Base-by-base conservation (phyloP, 2,113 vertebrate species). In the Leptocoma aspasia region DNA sequence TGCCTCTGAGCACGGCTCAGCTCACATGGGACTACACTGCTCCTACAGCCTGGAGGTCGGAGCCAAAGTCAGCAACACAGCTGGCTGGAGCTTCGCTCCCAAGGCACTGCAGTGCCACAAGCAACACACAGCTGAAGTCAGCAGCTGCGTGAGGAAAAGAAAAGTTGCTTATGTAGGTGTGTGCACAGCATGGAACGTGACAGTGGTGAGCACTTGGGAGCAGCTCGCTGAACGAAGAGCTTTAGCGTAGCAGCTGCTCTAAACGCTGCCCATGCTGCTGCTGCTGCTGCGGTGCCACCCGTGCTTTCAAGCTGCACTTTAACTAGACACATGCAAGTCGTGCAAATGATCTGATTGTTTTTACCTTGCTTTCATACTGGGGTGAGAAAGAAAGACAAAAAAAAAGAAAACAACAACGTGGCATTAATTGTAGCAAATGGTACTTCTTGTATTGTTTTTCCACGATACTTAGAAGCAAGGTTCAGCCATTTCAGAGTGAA, bases 351-450 rank as follows among this genome's bases (percentile, higher is more conserved):
- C 66, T 54, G 79, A 91, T 91, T 64, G 61, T 84, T 93, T 98
- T 99, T 99, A 99, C 99, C 99, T 99, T 97, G 99, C 97, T 98
- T 98, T 99, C 98, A 98, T 98, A 98, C 98, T 99, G 98, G 96
- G 94, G 95, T 83, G 95, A 96, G 97, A 96, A 75, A 90, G 70
- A 76, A 83, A 97, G 47, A 94, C 24, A 97, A 59, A 87, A 57
- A 80, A 65, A 88, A 80, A 89, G 64, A 35, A 94, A 95, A 82
- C 80, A 73, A 66, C 42, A 72, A 52, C 35, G 71, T 92, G 89
- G 57, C 66, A 86, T 96, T 97, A 93, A 90, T 92, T 85, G 70
- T 60, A 80, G 71, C n/a, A 90, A 90, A 90, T 37, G 4, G 47
- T 49, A 65, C 80, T 86, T 61, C 65, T 37, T 31, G 26, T 28